Evolutionary conservation across 2,113 vertebrate genomes (phyloP), one percentile per base, ranked within the genome.

Genomic region (Sinocyclocheilus grahami): DNA sequence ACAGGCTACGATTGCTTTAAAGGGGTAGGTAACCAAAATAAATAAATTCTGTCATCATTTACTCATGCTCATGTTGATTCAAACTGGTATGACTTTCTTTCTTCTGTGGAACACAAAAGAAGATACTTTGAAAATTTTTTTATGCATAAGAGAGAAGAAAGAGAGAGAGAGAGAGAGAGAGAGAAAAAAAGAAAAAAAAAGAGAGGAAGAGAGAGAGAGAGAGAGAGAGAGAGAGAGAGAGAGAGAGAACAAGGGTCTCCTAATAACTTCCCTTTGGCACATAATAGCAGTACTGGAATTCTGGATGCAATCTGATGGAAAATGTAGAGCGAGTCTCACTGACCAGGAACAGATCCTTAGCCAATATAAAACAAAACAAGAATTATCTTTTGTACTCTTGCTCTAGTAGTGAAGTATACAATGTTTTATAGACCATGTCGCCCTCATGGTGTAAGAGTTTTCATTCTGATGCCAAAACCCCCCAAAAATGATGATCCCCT

Each of bases 201-300:
- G 22, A 65, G 55, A 51, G 6, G n/a, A n/a, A 76, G 37, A 67
- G 83, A 79, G n/a, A 81, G 77, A 80, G 46, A 78, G 8, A 30
- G 51, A 55, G n/a, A 81, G 77, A 80, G 46, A 78, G 8, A 30
- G 51, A 62, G 27, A 83, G 79, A 82, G 53, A 80, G 22, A 65
- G 55, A 51, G 6, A 76, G 37, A 67, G 83, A 79, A 39, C 53
- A 39, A 84, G 37, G 53, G 37, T 84, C 37, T 63, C 51, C 71
- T 76, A 62, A 75, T 84, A 84, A 62, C 39, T 78, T 78, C 14
- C 24, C 39, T 69, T 69, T 51, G 80, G 80, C 80, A 82, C 80
- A 82, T 82, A 53, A 20, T 30, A 81, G 60, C 60, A 2, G 60
- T 67, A 46, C 27, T 67, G 63, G 63, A 69, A 82, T 82, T 69